phyloP scores from a whole-genome alignment of 2,797 vertebrate genomes.

The Phrynocephalus vlangalii region DNA sequence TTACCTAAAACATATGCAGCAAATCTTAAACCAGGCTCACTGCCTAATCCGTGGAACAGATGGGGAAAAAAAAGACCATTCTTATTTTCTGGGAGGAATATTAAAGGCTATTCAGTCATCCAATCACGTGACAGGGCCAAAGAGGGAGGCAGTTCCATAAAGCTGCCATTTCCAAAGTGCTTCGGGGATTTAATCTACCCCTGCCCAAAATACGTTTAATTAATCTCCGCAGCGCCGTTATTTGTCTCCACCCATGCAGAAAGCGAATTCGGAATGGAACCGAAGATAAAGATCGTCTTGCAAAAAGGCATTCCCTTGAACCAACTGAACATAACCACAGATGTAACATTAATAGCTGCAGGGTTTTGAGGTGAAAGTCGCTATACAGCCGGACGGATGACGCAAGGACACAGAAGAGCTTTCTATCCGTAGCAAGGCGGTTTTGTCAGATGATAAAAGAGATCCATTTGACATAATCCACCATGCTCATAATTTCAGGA shows the following conservation, averaged over 20 bases:
- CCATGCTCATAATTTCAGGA: conserved; percentile 46
- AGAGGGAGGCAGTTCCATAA: conserved; percentile 8
- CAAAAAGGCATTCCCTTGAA: conserved; percentile 22
- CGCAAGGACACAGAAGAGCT: conserved; percentile 18
- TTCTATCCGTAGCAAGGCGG: not conserved
- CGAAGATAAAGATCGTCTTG: conserved; percentile 8
- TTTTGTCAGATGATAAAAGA: conserved; percentile 37
- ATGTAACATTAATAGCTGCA: not conserved
- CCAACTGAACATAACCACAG: not conserved
- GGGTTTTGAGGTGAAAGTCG: not conserved
- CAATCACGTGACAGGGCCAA: conserved; percentile 10
- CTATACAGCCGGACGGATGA: not conserved
- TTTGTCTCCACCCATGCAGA: conserved; percentile 34
- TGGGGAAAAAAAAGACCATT: not conserved
- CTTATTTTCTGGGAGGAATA: conserved; percentile 15
- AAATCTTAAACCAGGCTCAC: conserved; percentile 22
- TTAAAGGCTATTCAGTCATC: not conserved
- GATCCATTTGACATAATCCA: conserved; percentile 9
- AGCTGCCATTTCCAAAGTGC: conserved; percentile 32
- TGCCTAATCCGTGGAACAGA: conserved; percentile 20
- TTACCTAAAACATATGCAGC: conserved; percentile 33
- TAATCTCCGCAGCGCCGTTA: conserved; percentile 37
- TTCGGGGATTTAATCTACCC: conserved; percentile 23
- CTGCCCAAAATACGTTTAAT: conserved; percentile 42
- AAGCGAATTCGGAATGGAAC: conserved; percentile 17